Evolutionary conservation across 2,797 vertebrate genomes (phyloP).

Genomic region (Clarias laeviceps): DNA sequence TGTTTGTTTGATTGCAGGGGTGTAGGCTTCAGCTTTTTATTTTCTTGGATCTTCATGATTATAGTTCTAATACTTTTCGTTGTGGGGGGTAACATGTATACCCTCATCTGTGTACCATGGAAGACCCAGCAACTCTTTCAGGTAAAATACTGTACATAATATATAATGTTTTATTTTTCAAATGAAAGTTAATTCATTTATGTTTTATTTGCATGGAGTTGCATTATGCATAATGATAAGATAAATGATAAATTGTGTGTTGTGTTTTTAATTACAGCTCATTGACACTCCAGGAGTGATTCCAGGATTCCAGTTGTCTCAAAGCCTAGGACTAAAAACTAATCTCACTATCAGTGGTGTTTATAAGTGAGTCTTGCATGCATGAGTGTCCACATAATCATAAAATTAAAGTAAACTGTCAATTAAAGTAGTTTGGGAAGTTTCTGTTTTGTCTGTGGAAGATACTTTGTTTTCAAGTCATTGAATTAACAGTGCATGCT

Average conservation of each 20-base stretch:
- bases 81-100: conserved; percentile 78
- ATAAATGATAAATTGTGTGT: neutral
- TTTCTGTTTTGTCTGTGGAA: neutral
- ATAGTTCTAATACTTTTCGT: conserved; percentile 79
- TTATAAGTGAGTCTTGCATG: conserved; percentile 74
- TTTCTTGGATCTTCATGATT: conserved; percentile 89
- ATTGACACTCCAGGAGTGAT: conserved; percentile 73
- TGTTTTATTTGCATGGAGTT: neutral
- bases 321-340: conserved; percentile 59
- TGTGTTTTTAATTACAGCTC: conserved; percentile 70
- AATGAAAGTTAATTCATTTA: neutral
- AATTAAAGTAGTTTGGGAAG: neutral
- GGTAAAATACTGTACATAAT: conserved; percentile 65
- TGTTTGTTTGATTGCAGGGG: conserved; percentile 71
- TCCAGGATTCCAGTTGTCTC: conserved; percentile 61
- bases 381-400: neutral
- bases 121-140: conserved; percentile 71
- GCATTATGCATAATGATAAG: neutral
- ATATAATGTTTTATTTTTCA: neutral
- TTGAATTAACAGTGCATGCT: neutral
- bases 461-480: neutral
- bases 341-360: conserved; percentile 68
- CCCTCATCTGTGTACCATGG: conserved; percentile 82
- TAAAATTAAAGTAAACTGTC: neutral
- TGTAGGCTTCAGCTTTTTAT: conserved; percentile 85